Evolutionary conservation across 2,888 invertebrate genomes (phyloP), one percentile per base, ranked within the genome.

Genomic region (Calephelis perditalis): DNA sequence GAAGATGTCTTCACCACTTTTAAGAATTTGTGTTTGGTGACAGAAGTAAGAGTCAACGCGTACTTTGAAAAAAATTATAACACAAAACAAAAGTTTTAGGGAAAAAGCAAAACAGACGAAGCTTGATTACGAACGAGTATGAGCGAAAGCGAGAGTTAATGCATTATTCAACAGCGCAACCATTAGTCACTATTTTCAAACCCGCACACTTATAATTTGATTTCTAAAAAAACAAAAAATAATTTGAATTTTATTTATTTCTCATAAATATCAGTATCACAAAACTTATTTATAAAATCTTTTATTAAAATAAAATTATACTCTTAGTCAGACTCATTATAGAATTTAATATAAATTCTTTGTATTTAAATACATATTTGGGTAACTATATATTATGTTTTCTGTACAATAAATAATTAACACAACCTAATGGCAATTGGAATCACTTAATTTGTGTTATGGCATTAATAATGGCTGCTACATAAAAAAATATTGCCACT

Each of bases 311-410:
- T 77, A 76, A 74, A 73, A 73, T 76, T 73, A 77, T 76, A 83
- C 73, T 71, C 82, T 86, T 85, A 84, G 74, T 86, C 86, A 87
- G 86, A 87, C 86, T 87, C 82, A 79, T 78, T 64, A 73, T 81
- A 84, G 85, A 87, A 86, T 86, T 86, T 82, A 84, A 86, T 84
- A 86, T 86, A 86, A 84, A 85, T 83, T 83, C 81, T 79, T 77
- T 77, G 77, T 74, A 79, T 76, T 77, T 79, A 81, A 75, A 77
- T 73, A 76, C 68, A 78, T 77, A 80, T 70, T 83, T 82, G 81
- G 89, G 88, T 88, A 89, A 89, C 88, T 84, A 76, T 71, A 81
- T 77, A 79, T 76, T 52, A 35, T 11, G 35, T 52, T 74, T 78
- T 84, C 86, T 87, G 84, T 87, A 88, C 84, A 85, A 72, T 75